These are phyloP conservation scores for Rutilus rutilus DNA, from an alignment of 2,113 vertebrate genomes.

Conservation along the genomic window DNA sequence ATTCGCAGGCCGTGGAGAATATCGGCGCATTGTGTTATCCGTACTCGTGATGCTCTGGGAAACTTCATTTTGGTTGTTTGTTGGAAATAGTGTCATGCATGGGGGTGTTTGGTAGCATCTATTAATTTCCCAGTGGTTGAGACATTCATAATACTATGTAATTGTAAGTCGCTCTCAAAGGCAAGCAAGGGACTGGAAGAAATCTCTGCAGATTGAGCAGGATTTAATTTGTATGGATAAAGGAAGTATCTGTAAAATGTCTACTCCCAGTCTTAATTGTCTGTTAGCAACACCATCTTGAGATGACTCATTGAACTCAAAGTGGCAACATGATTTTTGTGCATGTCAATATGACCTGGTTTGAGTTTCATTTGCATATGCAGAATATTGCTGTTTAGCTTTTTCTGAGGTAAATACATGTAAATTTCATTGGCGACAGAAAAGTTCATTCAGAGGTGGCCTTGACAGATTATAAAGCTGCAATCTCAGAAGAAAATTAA, in stretches of 20 bases:
- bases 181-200: conserved; percentile 14
- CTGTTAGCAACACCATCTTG: neutral
- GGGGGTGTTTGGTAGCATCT: conserved; percentile 1
- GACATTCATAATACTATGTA: conserved; percentile 33
- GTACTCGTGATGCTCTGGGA: neutral
- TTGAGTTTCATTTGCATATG: conserved; percentile 4
- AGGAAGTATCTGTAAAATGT: conserved; percentile 13
- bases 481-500: conserved; percentile 14
- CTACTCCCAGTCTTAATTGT: neutral
- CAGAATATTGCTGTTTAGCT: neutral
- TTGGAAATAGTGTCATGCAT: conserved; percentile 16
- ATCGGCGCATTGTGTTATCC: neutral
- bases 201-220: neutral
- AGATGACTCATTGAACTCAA: conserved; percentile 24
- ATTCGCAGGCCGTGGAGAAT: neutral
- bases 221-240: conserved; percentile 24
- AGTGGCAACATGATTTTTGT: conserved; percentile 14
- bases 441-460: conserved; percentile 13
- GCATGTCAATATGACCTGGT: conserved; percentile 12
- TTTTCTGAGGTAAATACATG: conserved; percentile 2
- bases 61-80: conserved; percentile 20
- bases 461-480: neutral
- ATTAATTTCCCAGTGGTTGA: conserved; percentile 24
- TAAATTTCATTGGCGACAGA: neutral
- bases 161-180: conserved; percentile 27